Base-by-base conservation (phyloP, 2,113 vertebrate species). In the Bufo gargarizans region DNA sequence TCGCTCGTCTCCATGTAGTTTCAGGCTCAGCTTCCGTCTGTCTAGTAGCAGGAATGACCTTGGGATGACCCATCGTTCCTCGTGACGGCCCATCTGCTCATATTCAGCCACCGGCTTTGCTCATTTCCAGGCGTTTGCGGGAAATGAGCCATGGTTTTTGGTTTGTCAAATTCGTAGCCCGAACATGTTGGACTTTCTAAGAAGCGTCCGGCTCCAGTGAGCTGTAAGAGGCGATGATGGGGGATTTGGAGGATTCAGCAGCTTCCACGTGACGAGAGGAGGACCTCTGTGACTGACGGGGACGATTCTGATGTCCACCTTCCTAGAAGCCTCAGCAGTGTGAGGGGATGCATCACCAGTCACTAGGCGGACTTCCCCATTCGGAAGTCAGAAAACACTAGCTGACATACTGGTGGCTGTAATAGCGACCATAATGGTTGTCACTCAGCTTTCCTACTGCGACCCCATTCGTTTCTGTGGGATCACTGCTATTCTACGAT, bases 51-150 rank as follows among this genome's bases (percentile, higher is more conserved):
- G 53, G 14, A 16, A 81, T 81, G 63, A 81, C 79, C 56, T 61
- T 45, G 79, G 43, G 56, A 45, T 61, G 79, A 81, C 79, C 79
- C 79, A 20, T 81, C 33, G 1, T 13, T 45, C 9, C 14, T 69
- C 2, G 47, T 69, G 22, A 67, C 63, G 61, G 49, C 81, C 81
- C 81, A 83, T 83, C 58, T 83, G 79, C 58, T 81, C 79, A 12
- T 43, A 47, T 33, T 47, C 56, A 10, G 79, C 79, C 43, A 7
- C 9, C 3, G 79, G 56, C 79, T 2, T 61, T 4, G 16, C 14
- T 45, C 56, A 58, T 59, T 58, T 59, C 20, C 55, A 81, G 33
- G 16, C 19, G 3, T 81, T 81, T 81, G 56, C 19, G 56, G 72
- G 77, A 59, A 80, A 56, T 56, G 55, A 80, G 43, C 45, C 58